Base-by-base conservation (phyloP, 1,140 invertebrate species). In the Drosophila equinoxialis region DNA sequence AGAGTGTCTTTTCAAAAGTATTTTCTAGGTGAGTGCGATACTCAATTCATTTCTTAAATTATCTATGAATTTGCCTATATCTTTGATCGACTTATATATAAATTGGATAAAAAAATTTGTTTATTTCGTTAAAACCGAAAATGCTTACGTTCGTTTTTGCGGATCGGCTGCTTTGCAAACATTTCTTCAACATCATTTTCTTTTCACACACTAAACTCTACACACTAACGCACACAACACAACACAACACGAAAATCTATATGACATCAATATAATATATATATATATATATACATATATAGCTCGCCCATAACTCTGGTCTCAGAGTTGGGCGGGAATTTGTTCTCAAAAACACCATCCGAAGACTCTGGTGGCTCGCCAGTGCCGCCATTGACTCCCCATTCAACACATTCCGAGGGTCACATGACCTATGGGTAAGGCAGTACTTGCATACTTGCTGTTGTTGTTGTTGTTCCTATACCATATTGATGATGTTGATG, bases 221-320 rank as follows among this genome's bases (percentile, higher is more conserved):
- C 55, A 60, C 13, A 65, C 51, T 41, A 35, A 60, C 37, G 14
- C 58, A 65, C 41, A 64, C 30, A 65, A 45, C 48, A 65, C 42
- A 68, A 60, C 63, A 64, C 20, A 57, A 71, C 41, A 62, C 48
- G 55, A 30, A 30, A 62, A 61, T 51, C 3, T 62, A 17, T 33
- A 48, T 37, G 35, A 37, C 7, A 37, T 37, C 35, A 37, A 62
- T 17, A 61, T 54, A 14, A 23, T 48, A 48, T 48, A 6, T 30
- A 30, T 26, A 26, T 26, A 4, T 26, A 26, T 26, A 48, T 48
- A 48, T 23, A 48, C 57, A 45, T 58, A 66, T 42, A 68, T 64
- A 97, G 96, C 93, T 97, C 96, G 83, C 96, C 96, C 90, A 97
- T 97, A 93, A 96, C 97, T 94, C 94, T 97, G 94, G 96, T 97